Conservation (phyloP, 2,888 invertebrate species). For the Brachynemurus nebulosus region DNA sequence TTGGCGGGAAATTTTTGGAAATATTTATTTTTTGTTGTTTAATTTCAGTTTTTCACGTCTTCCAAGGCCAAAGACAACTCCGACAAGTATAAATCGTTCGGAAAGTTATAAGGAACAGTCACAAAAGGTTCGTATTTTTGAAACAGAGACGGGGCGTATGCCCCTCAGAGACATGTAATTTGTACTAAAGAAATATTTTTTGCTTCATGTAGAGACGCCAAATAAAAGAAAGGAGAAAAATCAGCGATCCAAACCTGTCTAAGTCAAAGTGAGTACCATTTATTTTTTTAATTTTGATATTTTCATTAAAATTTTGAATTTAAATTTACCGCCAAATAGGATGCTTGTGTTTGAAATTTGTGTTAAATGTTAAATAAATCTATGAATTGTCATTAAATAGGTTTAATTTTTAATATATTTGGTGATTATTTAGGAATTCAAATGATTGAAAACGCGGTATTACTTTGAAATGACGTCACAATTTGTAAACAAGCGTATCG, state of each 20-base stretch:
- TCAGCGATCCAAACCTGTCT: conserved; percentile 67
- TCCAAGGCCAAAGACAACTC: conserved; percentile 27
- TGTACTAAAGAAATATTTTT: conserved; percentile 5
- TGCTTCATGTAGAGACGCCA: conserved; percentile 41
- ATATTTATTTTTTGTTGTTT: conserved; percentile 1
- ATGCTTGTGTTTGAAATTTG: too few relatives aligned
- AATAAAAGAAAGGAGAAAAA: conserved; percentile 54
- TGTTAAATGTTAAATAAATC: too few relatives aligned
- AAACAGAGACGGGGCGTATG: not conserved
- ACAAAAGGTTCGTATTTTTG: conserved; percentile 25
- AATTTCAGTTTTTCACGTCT: conserved; percentile 26
- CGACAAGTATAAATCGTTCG: conserved; percentile 29
- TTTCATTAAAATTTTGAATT: too few relatives aligned
- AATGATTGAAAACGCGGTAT: too few relatives aligned
- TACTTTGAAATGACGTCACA: too few relatives aligned
- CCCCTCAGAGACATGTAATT: not conserved
- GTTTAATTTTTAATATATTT: too few relatives aligned
- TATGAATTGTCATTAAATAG: too few relatives aligned
- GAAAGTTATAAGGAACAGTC: conserved; percentile 33
- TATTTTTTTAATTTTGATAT: too few relatives aligned
- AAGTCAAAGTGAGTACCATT: conserved; percentile 45
- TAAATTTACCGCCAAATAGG: too few relatives aligned
- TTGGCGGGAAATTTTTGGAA: not conserved
- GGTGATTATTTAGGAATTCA: too few relatives aligned
- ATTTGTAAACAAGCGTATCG: too few relatives aligned